Evolutionary conservation across 2,113 vertebrate genomes (phyloP).

Genomic region (Hemichromis elongatus): DNA sequence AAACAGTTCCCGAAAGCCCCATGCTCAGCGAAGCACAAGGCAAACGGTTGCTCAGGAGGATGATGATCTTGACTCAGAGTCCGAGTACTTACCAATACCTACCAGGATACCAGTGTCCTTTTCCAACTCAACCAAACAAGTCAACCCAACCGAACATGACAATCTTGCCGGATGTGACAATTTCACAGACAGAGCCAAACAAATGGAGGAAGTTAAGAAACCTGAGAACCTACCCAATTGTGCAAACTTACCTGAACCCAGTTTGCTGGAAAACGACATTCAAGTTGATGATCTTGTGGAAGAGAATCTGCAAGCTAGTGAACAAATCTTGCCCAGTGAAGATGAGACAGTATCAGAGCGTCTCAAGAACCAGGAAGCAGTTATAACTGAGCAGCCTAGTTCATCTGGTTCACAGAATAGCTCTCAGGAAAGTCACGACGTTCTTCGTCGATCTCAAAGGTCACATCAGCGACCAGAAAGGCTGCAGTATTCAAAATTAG

Average conservation of each 20-base stretch:
- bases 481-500: background rate
- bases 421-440: background rate
- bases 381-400: background rate
- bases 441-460: background rate
- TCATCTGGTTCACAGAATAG: background rate
- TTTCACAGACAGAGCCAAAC: background rate
- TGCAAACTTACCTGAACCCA: background rate
- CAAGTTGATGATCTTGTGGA: background rate
- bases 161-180: background rate
- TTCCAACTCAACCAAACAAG: background rate
- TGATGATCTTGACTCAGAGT: background rate
- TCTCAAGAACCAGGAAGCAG: background rate
- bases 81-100: background rate
- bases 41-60: background rate
- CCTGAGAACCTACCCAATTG: background rate
- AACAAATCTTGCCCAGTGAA: background rate
- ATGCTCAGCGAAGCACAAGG: background rate
- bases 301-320: background rate
- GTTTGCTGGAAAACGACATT: background rate
- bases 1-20: background rate
- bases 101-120: background rate
- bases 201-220: background rate
- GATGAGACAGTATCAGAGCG: background rate
- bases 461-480: background rate
- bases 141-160: background rate